Percentiles rank a stretch among this genome's conserved stretches.
Evolutionary conservation across 2,888 invertebrate species (phyloP).

Genomic region (Zelleria hepariella): DNA sequence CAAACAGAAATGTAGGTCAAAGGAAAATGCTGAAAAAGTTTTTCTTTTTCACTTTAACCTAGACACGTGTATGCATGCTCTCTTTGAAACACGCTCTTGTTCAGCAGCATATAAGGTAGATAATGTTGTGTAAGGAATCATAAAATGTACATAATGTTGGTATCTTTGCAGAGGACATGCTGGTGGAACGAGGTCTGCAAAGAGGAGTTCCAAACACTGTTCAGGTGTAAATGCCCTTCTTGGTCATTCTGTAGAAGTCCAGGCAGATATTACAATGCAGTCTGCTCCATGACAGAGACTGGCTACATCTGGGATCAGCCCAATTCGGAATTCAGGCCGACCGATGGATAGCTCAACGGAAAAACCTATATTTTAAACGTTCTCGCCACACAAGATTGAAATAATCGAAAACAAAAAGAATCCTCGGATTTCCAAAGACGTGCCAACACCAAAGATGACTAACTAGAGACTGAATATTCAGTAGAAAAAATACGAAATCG

Average conservation of each 20-base stretch:
- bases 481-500: constrained; percentile 40
- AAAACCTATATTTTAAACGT: not conserved
- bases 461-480: constrained; percentile 57
- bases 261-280: constrained; percentile 91
- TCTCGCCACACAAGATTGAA: not conserved
- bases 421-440: constrained; percentile 21
- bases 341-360: constrained; percentile 18
- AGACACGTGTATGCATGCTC: too few species aligned
- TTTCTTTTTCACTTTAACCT: too few species aligned
- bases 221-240: constrained; percentile 89
- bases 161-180: constrained; percentile 81
- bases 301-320: constrained; percentile 94
- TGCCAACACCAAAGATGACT: constrained; percentile 51
- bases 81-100: not conserved
- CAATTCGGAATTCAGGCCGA: constrained; percentile 58
- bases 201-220: constrained; percentile 89
- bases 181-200: constrained; percentile 97
- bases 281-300: constrained; percentile 90
- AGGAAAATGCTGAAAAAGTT: too few species aligned
- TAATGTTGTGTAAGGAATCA: too few species aligned
- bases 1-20: too few species aligned
- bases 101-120: too few species aligned
- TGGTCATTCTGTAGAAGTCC: constrained; percentile 92
- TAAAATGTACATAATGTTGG: not conserved
- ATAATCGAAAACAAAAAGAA: not conserved